Conservation (phyloP, 2,888 invertebrate genomes). For the Tachina grossa region DNA sequence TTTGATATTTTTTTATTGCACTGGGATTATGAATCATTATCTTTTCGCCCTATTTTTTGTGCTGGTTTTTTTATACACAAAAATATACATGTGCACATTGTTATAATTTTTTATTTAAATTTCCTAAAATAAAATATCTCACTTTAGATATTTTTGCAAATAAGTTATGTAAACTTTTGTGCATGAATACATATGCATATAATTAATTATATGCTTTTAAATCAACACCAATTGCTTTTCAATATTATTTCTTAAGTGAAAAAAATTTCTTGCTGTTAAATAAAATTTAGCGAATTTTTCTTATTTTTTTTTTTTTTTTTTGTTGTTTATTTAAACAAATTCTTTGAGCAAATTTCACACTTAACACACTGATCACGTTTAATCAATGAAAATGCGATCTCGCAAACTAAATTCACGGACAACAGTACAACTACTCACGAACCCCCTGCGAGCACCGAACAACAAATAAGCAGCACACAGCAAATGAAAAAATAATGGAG, state of each 20-base stretch:
- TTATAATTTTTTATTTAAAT: neutral
- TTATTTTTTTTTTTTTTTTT: neutral
- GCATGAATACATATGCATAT: too few relatives aligned
- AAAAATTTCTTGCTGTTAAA: neutral
- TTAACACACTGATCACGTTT: constrained; percentile 45
- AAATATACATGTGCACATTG: neutral
- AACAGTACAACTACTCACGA: constrained; percentile 65
- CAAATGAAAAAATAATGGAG: constrained; percentile 30
- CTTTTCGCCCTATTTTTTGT: neutral
- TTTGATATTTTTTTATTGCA: neutral
- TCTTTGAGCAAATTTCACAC: neutral
- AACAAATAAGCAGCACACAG: constrained; percentile 40
- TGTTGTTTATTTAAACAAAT: neutral
- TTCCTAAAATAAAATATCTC: too few relatives aligned
- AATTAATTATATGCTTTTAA: too few relatives aligned
- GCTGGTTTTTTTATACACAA: neutral
- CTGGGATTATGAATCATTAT: constrained; percentile 12
- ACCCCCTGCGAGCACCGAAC: constrained; percentile 57
- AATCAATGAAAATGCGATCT: constrained; percentile 67
- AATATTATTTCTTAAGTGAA: neutral
- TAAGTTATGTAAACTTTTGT: too few relatives aligned
- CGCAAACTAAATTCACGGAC: constrained; percentile 69
- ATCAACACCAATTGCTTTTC: neutral
- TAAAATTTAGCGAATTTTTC: neutral
- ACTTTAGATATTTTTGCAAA: too few relatives aligned